Base-by-base conservation (phyloP, 1,140 invertebrate species). In the Reticulitermes speratus region DNA sequence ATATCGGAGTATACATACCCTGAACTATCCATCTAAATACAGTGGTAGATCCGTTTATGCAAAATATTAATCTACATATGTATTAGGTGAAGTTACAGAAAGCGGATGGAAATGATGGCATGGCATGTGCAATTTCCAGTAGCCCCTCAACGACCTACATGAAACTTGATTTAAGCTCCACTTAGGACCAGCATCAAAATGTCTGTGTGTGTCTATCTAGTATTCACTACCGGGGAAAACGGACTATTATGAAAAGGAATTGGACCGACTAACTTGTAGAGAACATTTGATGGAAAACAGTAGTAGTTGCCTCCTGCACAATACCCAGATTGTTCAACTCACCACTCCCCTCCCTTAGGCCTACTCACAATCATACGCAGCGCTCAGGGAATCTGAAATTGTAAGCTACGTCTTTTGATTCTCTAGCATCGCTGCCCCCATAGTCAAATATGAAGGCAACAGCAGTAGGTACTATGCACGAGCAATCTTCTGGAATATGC, bases 1-100 rank as follows among this genome's bases (percentile, higher is more conserved):
- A 30, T 75, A 75, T 75, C n/a, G 65, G 14, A 1, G 14, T 75
- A 16, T 30, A 14, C 65, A 30, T 75, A 75, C n/a, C 65, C 65
- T 75, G 65, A 75, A 75, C n/a, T 11, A 75, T 25, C 65, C 25
- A 30, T 75, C 65, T 75, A 75, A 30, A 55, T 25, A 25, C 25
- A 30, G 3, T 75, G 7, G 25, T n/a, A 30, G 9, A 75, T 75
- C 65, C n/a, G 65, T 30, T 75, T 30, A 75, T 75, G 65, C 14
- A 75, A 75, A 75, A 30, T 75, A 30, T 30, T 75, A 75, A 75
- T 75, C 65, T 75, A 75, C 65, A 75, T 75, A 75, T 75, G 65
- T 30, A 75, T 75, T 75, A 75, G 65, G n/a, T 16, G n/a, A 30
- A 75, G 65, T n/a, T 75, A n/a, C 14, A 19, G 5, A 16, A 19